Evolutionary conservation across 2,888 invertebrate genomes (phyloP), one percentile per base, ranked within the genome.

Genomic region (Hoplodrina blanda): DNA sequence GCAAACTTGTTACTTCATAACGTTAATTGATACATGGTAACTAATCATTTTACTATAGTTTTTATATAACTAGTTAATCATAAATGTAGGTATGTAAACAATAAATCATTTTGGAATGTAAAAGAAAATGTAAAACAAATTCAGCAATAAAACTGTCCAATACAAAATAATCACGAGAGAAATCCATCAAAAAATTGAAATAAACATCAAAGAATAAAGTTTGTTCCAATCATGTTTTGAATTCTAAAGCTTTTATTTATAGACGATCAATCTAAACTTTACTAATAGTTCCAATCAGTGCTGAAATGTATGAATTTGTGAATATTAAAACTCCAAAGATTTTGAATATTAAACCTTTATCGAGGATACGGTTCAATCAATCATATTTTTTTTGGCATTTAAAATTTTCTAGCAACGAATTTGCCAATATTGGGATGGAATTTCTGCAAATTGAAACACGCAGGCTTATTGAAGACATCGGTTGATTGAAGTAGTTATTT

Each of bases 191-290:
- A 62, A 71, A 68, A 50, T 69, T 63, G 0, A 72, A 73, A 72
- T 62, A 70, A 41, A 71, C 57, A 80, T 76, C 67, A 76, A 73
- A 76, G 65, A 69, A 67, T 69, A 65, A 65, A 74, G 46, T 63
- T 62, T 25, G 46, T 57, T 69, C 56, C 54, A 69, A 72, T 74
- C 69, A 25, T 75, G 69, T 72, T 80, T 72, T 49, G 69, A 71
- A 80, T 72, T 72, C 50, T 63, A 66, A 75, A 74, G 59, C 69
- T 50, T 56, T 72, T 74, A 73, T 77, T 73, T 66, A 74, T 65
- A 62, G 62, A 49, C 66, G 69, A 75, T 79, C 80, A 75, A 75
- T 80, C 64, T 69, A 69, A 80, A 82, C 69, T 81, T 81, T 80
- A 56, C 46, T 75, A 69, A 82, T 75, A 81, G 78, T 78, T 76